These are phyloP conservation scores for Nephrocerus scutellatus DNA, from an alignment of 2,888 invertebrate genomes.

Conservation along the genomic window DNA sequence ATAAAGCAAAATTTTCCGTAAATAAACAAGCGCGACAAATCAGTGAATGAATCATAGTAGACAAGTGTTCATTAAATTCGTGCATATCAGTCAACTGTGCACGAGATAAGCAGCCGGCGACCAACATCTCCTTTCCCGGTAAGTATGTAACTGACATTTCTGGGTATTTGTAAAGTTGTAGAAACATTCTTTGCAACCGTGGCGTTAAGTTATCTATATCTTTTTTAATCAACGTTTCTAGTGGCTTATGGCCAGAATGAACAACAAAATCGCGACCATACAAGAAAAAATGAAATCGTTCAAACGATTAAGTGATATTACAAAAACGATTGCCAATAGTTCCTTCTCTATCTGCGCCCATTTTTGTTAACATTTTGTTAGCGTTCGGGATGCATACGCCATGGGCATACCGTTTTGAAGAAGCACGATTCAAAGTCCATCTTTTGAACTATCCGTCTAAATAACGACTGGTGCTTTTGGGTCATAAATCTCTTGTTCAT, in stretches of 20 bases:
- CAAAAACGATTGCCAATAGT: too few relatives aligned
- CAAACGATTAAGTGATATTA: too few relatives aligned
- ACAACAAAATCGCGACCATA: conserved; percentile 26
- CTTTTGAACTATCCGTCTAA: conserved; percentile 19
- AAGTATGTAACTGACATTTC: conserved; percentile 10
- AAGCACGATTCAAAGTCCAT: conserved; percentile 20
- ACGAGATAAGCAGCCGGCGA: conserved; percentile 7
- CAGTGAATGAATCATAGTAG: too few relatives aligned
- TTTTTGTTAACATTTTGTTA: conserved; percentile 27
- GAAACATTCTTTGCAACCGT: conserved; percentile 5
- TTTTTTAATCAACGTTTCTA: conserved; percentile 20
- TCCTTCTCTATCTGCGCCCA: conserved; percentile 25
- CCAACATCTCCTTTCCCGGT: conserved; percentile 9
- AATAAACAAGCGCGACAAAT: conserved; percentile 18
- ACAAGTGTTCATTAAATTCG: too few relatives aligned
- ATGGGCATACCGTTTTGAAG: conserved; percentile 15
- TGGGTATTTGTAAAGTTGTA: conserved; percentile 4
- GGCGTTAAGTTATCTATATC: conserved; percentile 2
- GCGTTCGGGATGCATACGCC: conserved; percentile 26
- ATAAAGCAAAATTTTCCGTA: conserved; percentile 15
- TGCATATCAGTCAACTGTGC: conserved; percentile 6
- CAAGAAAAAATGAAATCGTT: too few relatives aligned
- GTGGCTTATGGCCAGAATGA: conserved; percentile 35
- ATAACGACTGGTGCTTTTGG: conserved; percentile 11
- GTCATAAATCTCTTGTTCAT: conserved; percentile 13